phyloP scores from a whole-genome alignment of 2,113 vertebrate genomes.

The Nanorana parkeri region DNA sequence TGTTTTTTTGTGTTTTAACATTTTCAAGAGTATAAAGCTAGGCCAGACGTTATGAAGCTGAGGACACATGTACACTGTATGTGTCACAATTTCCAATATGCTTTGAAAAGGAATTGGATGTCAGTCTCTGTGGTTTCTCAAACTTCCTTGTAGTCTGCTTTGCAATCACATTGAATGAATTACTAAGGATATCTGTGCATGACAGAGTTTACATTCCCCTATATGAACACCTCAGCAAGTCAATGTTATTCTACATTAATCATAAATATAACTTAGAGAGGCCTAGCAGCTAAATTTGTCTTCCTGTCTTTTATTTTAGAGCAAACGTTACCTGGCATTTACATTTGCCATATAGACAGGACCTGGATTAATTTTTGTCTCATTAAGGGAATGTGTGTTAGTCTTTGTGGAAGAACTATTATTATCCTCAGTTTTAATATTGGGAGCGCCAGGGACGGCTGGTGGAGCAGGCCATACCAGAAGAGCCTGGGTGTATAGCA shows the following conservation, averaged over 20 bases:
- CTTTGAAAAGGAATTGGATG: neutral
- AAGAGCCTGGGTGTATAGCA: no score
- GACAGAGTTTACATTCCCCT: constrained; percentile 5
- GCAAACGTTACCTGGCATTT: neutral
- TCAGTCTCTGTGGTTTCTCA: constrained; percentile 13
- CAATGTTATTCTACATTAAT: constrained; percentile 12
- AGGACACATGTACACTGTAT: neutral
- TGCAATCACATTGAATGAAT: neutral
- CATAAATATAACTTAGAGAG: neutral
- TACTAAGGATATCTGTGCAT: neutral
- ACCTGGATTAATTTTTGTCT: neutral
- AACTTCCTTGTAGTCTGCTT: neutral
- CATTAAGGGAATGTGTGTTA: constrained; percentile 7
- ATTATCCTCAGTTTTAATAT: neutral
- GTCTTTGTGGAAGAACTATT: neutral
- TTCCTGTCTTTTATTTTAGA: neutral
- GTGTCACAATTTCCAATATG: constrained; percentile 11
- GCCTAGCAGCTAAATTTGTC: neutral
- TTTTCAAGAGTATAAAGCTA: neutral
- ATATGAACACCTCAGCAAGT: neutral
- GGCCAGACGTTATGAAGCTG: constrained; percentile 6
- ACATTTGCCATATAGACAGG: neutral
- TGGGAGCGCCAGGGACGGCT: no score
- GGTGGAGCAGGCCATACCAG: no score
- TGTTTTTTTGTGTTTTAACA: neutral